phyloP scores from a whole-genome alignment of 2,888 invertebrate genomes.

The Craniophora ligustri region DNA sequence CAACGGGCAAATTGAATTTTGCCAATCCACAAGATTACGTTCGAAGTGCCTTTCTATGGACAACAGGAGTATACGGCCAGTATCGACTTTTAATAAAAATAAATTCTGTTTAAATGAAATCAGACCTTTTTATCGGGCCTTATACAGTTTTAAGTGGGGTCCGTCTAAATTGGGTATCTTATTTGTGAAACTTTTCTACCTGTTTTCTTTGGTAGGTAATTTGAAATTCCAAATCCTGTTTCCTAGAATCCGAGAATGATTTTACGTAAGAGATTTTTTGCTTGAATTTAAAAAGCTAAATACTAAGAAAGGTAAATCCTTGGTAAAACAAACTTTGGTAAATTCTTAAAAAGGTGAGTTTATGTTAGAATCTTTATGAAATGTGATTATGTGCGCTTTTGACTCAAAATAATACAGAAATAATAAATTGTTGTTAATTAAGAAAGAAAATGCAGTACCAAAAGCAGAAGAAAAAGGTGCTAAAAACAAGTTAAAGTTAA shows the following conservation, averaged over 20 bases:
- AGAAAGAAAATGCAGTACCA: no score
- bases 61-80: conserved; percentile 25
- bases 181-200: conserved; percentile 45
- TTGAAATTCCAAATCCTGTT: conserved; percentile 42
- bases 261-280: neutral
- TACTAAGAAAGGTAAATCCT: no score
- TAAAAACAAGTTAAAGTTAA: no score
- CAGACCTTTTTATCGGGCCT: conserved; percentile 51
- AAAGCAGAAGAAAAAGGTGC: no score
- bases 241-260: conserved; percentile 19
- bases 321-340: no score
- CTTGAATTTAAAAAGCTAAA: no score
- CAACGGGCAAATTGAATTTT: conserved; percentile 67
- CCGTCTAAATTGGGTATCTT: conserved; percentile 52
- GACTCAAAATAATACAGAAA: no score
- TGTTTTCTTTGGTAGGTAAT: conserved; percentile 35
- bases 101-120: conserved; percentile 54
- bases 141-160: conserved; percentile 50
- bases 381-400: no score
- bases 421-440: no score
- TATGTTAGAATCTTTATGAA: no score
- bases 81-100: conserved; percentile 55
- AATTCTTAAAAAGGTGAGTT: no score
- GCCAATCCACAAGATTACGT: conserved; percentile 66
- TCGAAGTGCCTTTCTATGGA: conserved; percentile 46